Percentiles rank a stretch among this genome's conserved stretches.
Conservation (phyloP, 2,797 vertebrate species). For the Channa striata region DNA sequence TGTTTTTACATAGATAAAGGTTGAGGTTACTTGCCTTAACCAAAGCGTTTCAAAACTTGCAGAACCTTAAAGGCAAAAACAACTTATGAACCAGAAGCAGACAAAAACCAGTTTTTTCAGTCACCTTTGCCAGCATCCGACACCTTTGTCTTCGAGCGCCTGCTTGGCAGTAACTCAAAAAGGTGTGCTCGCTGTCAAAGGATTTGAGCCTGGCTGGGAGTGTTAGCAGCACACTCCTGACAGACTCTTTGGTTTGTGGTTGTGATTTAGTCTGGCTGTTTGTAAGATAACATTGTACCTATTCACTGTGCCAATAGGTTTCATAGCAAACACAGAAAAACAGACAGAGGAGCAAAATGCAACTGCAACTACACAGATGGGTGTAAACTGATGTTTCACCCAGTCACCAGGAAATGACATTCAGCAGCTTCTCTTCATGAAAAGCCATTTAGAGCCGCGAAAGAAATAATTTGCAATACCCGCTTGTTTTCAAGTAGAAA, state of each 20-base stretch:
- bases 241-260: constrained; percentile 26
- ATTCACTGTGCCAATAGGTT: constrained; percentile 9
- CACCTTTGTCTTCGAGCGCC: constrained; percentile 51
- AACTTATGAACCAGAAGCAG: constrained; percentile 15
- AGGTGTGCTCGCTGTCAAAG: constrained; percentile 59
- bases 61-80: constrained; percentile 50
- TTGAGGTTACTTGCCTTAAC: constrained; percentile 19
- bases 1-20: constrained; percentile 52
- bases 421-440: background rate
- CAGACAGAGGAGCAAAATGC: background rate
- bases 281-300: constrained; percentile 17
- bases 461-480: too few species aligned
- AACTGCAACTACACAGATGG: background rate
- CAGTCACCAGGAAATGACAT: background rate
- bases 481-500: background rate
- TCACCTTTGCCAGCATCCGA: constrained; percentile 67
- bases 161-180: constrained; percentile 63
- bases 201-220: constrained; percentile 17
- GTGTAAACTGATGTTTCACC: background rate
- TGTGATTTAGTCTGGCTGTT: constrained; percentile 36
- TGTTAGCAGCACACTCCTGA: constrained; percentile 17
- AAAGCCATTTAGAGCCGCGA: too few species aligned
- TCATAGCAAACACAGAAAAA: background rate
- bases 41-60: constrained; percentile 51
- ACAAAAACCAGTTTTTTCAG: constrained; percentile 77